Evolutionary conservation across 2,888 invertebrate species (phyloP).

Genomic region (Sclerodermus sp.): DNA sequence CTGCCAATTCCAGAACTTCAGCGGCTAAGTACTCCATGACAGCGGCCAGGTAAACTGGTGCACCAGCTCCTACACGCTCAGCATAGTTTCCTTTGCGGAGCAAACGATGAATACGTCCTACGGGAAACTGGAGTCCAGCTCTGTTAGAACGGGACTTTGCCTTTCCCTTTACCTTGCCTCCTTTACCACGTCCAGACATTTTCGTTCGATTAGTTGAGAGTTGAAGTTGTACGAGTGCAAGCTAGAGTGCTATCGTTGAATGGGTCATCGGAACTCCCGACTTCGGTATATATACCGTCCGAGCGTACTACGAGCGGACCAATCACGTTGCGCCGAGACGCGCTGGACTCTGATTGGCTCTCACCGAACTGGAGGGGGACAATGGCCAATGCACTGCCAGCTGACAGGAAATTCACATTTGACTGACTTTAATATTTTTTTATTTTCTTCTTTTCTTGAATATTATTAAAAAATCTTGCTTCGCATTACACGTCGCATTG

Average conservation of each 20-base stretch:
- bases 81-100: constrained; percentile 68
- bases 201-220: background rate
- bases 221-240: too few species aligned
- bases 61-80: constrained; percentile 62
- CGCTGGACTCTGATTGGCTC: too few species aligned
- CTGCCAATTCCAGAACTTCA: constrained; percentile 70
- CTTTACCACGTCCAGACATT: constrained; percentile 43
- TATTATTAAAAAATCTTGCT: too few species aligned
- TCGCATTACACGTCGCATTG: too few species aligned
- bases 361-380: background rate
- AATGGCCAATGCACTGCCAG: too few species aligned
- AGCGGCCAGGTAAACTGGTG: constrained; percentile 63
- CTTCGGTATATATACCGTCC: background rate
- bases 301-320: background rate
- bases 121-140: constrained; percentile 66
- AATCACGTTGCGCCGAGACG: background rate
- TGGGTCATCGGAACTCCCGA: too few species aligned
- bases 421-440: too few species aligned
- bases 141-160: constrained; percentile 61
- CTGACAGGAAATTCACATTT: too few species aligned
- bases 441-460: too few species aligned
- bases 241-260: too few species aligned
- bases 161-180: constrained; percentile 57
- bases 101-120: constrained; percentile 64
- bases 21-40: constrained; percentile 71